phyloP scores from a whole-genome alignment of 2,888 invertebrate species.

The Trilocha varians region DNA sequence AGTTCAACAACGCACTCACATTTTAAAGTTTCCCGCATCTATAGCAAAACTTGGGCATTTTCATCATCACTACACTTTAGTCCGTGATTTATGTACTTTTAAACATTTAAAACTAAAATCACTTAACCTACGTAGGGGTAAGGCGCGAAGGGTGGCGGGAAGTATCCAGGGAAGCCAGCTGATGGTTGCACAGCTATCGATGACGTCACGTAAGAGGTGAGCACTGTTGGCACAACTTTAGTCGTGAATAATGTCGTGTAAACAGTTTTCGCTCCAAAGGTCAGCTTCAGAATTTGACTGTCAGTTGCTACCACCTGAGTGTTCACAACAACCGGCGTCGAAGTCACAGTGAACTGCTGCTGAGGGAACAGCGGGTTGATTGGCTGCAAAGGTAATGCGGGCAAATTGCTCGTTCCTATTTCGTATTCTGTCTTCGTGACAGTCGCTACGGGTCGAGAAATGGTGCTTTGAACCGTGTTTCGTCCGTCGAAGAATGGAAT shows the following conservation, averaged over 20 bases:
- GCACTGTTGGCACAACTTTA: conserved; percentile 83
- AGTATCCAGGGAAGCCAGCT: conserved; percentile 83
- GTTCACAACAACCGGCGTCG: conserved; percentile 85
- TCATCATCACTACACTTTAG: conserved; percentile 35
- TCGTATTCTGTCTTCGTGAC: conserved; percentile 86
- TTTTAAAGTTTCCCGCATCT: conserved; percentile 36
- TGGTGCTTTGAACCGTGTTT: conserved; percentile 82
- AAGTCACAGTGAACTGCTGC: conserved; percentile 82
- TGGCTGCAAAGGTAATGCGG: conserved; percentile 71
- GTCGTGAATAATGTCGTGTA: conserved; percentile 90
- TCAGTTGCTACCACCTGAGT: conserved; percentile 85
- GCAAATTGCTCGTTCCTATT: conserved; percentile 81
- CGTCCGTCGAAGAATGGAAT: conserved; percentile 84
- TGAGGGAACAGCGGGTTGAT: conserved; percentile 74
- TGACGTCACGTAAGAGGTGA: conserved; percentile 88
- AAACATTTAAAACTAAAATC: conserved; percentile 17
- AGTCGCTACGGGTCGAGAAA: conserved; percentile 84
- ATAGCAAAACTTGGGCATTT: conserved; percentile 26
- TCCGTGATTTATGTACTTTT: conserved; percentile 19
- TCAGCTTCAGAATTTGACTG: conserved; percentile 87
- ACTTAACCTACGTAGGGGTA: conserved; percentile 80
- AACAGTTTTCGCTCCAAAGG: conserved; percentile 92
- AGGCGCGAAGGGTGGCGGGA: conserved; percentile 82
- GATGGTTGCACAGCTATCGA: conserved; percentile 83
- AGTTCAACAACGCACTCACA: conserved; percentile 42